Evolutionary conservation across 1,140 invertebrate genomes (phyloP).

Genomic region (Lordiphosa mommai): DNA sequence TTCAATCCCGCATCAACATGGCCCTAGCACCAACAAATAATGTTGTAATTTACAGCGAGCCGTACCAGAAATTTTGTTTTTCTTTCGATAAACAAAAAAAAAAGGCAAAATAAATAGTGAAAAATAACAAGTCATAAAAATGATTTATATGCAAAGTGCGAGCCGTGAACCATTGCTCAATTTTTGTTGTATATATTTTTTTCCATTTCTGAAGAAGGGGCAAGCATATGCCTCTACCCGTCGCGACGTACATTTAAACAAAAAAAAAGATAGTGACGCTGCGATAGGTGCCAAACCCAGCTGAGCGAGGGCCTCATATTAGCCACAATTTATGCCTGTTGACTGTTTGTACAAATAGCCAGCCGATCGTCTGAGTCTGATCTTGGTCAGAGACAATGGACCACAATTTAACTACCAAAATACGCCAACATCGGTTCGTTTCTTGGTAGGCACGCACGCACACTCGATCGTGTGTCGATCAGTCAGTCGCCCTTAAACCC

Average conservation of each 20-base stretch:
- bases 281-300: constrained; percentile 51
- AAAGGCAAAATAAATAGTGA: constrained; percentile 70
- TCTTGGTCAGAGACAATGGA: constrained; percentile 61
- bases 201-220: constrained; percentile 19
- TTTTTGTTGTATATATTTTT: too few relatives aligned
- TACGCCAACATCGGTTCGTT: constrained; percentile 48
- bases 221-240: background rate
- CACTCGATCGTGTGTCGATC: constrained; percentile 12
- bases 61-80: constrained; percentile 42
- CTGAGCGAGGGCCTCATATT: constrained; percentile 42
- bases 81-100: constrained; percentile 51
- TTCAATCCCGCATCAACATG: constrained; percentile 42
- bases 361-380: background rate
- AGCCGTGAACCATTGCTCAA: constrained; percentile 31
- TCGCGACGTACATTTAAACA: too few relatives aligned
- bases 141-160: constrained; percentile 76
- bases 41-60: constrained; percentile 65
- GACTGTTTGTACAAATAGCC: constrained; percentile 58
- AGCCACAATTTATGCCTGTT: constrained; percentile 71
- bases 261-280: too few relatives aligned
- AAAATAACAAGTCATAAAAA: constrained; percentile 77
- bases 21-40: constrained; percentile 30
- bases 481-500: constrained; percentile 7
- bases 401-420: constrained; percentile 72
- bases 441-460: constrained; percentile 63